A percentile compares a stretch with the other conserved stretches of the same genome.
These are phyloP conservation scores for Sitophilus oryzae DNA, from an alignment of 1,140 invertebrate genomes.

Conservation along the genomic window DNA sequence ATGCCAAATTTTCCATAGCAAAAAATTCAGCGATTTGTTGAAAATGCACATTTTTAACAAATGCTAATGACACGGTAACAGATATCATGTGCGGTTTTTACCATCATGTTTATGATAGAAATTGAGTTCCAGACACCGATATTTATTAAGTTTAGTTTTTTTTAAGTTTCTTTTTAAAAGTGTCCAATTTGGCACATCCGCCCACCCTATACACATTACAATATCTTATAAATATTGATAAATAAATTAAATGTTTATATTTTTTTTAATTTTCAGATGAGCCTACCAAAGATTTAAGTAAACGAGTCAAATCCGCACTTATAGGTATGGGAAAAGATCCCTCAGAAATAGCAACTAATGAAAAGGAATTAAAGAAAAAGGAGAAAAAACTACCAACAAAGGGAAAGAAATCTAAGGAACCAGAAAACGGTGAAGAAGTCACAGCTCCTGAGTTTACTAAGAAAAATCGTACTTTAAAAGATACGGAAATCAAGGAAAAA, in stretches of 20 bases:
- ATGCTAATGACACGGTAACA: too few relatives aligned
- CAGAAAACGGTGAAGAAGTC: not conserved
- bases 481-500: slow-evolving; percentile 12
- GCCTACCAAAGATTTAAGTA: slow-evolving; percentile 60
- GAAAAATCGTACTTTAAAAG: not conserved
- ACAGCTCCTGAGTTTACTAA: slow-evolving; percentile 13
- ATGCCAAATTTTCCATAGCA: too few relatives aligned
- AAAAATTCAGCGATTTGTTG: too few relatives aligned
- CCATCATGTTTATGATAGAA: too few relatives aligned
- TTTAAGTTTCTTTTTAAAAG: too few relatives aligned
- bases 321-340: slow-evolving; percentile 48
- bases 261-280: slow-evolving; percentile 28
- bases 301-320: slow-evolving; percentile 69
- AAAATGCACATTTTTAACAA: too few relatives aligned
- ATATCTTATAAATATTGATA: too few relatives aligned
- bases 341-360: slow-evolving; percentile 23
- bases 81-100: too few relatives aligned
- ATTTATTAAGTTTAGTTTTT: too few relatives aligned
- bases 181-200: too few relatives aligned
- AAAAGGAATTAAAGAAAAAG: slow-evolving; percentile 24
- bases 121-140: too few relatives aligned
- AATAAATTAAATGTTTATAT: not conserved
- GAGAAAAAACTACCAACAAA: slow-evolving; percentile 8
- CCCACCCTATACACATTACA: too few relatives aligned
- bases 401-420: slow-evolving; percentile 8